These are phyloP conservation scores for Apostichopus parvimensis DNA, from an alignment of 35 echinoderm and acorn worm species.

Conservation along the genomic window DNA sequence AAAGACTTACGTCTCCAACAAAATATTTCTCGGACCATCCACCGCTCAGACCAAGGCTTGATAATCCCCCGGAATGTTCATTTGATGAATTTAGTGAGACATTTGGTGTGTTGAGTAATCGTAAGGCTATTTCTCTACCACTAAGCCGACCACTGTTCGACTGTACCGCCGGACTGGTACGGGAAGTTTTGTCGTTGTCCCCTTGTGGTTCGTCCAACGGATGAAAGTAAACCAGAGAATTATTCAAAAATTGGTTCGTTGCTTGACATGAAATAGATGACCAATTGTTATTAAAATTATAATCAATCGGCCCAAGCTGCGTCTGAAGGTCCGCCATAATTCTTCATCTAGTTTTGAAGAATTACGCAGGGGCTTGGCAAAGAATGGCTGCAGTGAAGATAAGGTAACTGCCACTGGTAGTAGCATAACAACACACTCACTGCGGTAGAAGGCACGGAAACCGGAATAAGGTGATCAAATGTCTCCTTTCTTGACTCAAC, in stretches of 20 bases:
- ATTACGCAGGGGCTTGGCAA: neutral
- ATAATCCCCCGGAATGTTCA: slow-evolving; percentile 51
- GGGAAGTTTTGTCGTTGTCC: slow-evolving; percentile 31
- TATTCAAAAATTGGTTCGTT: slow-evolving; percentile 54
- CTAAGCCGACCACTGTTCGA: slow-evolving; percentile 30
- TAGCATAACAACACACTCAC: neutral
- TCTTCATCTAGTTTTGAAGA: slow-evolving; percentile 48
- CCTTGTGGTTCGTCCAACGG: slow-evolving; percentile 35
- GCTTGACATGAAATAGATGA: slow-evolving; percentile 43
- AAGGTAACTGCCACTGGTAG: slow-evolving; percentile 1
- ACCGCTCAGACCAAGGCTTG: slow-evolving; percentile 52
- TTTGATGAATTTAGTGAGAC: slow-evolving; percentile 41
- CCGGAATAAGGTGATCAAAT: slow-evolving; percentile 17
- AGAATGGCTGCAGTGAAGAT: neutral
- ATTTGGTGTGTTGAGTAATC: slow-evolving; percentile 51
- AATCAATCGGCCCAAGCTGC: slow-evolving; percentile 49
- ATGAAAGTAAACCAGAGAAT: slow-evolving; percentile 46
- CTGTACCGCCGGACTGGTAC: slow-evolving; percentile 9
- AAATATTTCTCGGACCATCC: slow-evolving; percentile 60
- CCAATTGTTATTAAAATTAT: slow-evolving; percentile 62
- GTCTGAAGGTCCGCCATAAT: slow-evolving; percentile 57
- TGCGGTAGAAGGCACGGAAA: slow-evolving; percentile 2
- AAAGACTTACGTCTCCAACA: slow-evolving; percentile 44
- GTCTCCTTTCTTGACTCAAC: slow-evolving; percentile 24
- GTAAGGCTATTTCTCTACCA: slow-evolving; percentile 31